phyloP scores from a whole-genome alignment of 2,888 invertebrate genomes.

The Apeira syringaria region DNA sequence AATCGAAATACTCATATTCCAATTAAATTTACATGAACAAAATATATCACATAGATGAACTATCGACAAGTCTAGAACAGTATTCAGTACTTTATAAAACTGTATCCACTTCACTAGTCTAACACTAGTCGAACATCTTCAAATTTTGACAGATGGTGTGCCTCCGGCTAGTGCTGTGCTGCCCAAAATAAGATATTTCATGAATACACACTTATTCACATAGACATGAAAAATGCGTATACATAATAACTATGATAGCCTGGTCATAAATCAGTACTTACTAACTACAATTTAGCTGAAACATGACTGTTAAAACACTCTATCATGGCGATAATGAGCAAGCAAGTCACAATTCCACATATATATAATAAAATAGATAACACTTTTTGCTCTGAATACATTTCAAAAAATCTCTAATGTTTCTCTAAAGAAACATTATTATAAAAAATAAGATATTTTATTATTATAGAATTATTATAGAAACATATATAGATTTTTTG shows the following conservation, averaged over 20 bases:
- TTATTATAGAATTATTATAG: too few relatives aligned
- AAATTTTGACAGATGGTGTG: conserved; percentile 61
- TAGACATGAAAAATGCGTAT: conserved; percentile 17
- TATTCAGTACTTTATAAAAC: too few relatives aligned
- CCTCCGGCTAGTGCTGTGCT: conserved; percentile 38
- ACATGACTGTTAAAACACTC: not conserved
- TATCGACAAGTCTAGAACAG: too few relatives aligned
- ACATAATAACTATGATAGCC: conserved; percentile 19
- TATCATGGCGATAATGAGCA: not conserved
- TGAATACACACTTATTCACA: conserved; percentile 11
- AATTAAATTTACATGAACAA: too few relatives aligned
- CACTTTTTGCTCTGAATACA: too few relatives aligned
- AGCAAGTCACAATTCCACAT: not conserved
- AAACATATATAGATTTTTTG: too few relatives aligned
- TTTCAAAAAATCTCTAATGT: too few relatives aligned
- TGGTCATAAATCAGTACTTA: conserved; percentile 30
- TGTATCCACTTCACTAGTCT: conserved; percentile 32
- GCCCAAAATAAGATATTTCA: conserved; percentile 44
- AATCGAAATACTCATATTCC: too few relatives aligned
- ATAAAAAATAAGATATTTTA: too few relatives aligned
- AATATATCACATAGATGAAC: too few relatives aligned
- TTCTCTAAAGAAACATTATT: too few relatives aligned
- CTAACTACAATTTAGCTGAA: conserved; percentile 17
- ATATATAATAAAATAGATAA: too few relatives aligned
- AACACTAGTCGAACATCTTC: conserved; percentile 38